Conservation (phyloP, 2,888 invertebrate species). For the Aporophyla nigra region DNA sequence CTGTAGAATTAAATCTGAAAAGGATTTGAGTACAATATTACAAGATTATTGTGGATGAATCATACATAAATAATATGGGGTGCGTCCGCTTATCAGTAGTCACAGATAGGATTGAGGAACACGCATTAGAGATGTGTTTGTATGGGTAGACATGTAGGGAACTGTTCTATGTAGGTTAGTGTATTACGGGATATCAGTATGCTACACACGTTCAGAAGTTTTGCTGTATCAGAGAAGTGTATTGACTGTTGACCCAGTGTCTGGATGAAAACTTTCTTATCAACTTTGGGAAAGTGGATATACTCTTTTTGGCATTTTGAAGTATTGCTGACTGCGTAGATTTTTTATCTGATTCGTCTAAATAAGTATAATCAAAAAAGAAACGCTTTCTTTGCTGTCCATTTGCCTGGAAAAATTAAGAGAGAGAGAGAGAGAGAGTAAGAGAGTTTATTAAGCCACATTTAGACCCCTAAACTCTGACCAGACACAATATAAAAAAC, state of each 20-base stretch:
- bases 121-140: slow-evolving; percentile 30
- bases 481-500: too few relatives aligned
- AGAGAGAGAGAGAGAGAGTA: too few relatives aligned
- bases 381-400: background rate
- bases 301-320: background rate
- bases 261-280: background rate
- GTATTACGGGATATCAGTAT: slow-evolving; percentile 3
- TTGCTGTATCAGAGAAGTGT: slow-evolving; percentile 24
- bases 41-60: background rate
- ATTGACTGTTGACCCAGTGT: slow-evolving; percentile 18
- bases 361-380: too few relatives aligned
- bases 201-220: slow-evolving; percentile 31
- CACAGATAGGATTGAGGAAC: slow-evolving; percentile 41
- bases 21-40: background rate
- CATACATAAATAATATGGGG: slow-evolving; percentile 11
- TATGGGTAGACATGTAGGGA: background rate
- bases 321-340: background rate
- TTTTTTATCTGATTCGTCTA: background rate
- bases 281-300: background rate
- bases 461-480: too few relatives aligned
- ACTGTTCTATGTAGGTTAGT: background rate
- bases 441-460: too few relatives aligned
- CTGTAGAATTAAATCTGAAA: background rate
- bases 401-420: background rate
- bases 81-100: slow-evolving; percentile 27